Base-by-base conservation (phyloP, 2,888 invertebrate genomes). In the Ennomos quercinarius region DNA sequence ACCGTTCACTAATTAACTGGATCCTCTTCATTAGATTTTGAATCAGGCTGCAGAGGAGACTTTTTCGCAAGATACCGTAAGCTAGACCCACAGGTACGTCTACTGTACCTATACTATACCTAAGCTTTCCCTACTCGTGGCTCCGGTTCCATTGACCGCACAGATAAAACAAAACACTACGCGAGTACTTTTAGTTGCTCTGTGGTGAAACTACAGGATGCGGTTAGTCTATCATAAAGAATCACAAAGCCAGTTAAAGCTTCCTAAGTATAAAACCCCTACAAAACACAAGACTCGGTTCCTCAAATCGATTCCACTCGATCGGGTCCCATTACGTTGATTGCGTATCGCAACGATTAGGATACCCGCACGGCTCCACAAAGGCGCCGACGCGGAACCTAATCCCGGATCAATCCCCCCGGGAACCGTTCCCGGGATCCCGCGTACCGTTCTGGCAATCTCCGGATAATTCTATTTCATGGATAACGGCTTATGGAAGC, bases 271-370 rank as follows among this genome's bases (percentile, higher is more conserved):
- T 27, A 27, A 27, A 34, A 10, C 43, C 8, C 11, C 49, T 1
- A 17, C 8, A 51, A 43, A 51, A 48, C 48, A 13, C 41, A 9
- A 35, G 41, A 47, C 46, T 55, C 46, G 51, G 51, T 47, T 40
- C 52, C 51, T 50, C 27, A 57, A 61, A 66, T 68, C 64, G 66
- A 68, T 68, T 61, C 54, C 46, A 48, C 55, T 56, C 44, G 61
- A 53, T 46, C 37, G 35, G 35, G 35, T 58, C 44, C 58, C 27
- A 69, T 69, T 69, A 66, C 65, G 70, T 70, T 83, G 89, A 89
- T 87, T 89, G 87, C 86, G 83, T 81, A 84, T 81, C 82, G 80
- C 69, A 69, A 73, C 80, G 80, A 86, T 86, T 84, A 81, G 80
- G 81, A 73, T 73, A 84, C 83, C 85, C 79, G 81, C 81, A 71